Percentiles rank a stretch among this genome's conserved stretches.
phyloP scores from a whole-genome alignment of 1,140 invertebrate genomes.

The Carcinoscorpius rotundicauda region DNA sequence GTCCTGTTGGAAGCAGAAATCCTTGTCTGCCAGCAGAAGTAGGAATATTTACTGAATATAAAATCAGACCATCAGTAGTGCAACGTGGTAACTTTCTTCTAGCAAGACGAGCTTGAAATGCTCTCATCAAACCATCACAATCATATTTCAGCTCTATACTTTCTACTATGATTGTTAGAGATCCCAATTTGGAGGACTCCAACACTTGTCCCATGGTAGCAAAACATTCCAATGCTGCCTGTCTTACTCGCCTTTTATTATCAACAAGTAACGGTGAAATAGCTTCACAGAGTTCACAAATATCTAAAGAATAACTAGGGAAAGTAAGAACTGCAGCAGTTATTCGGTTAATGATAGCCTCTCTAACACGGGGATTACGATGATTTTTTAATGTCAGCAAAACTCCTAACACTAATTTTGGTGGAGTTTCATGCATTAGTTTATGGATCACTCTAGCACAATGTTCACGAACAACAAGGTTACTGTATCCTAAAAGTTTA shows the following conservation, averaged over 20 bases:
- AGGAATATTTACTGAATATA: conserved; percentile 31
- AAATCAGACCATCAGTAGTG: conserved; percentile 22
- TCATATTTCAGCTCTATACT: conserved; percentile 33
- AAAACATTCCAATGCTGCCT: conserved; percentile 64
- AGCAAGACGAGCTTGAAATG: conserved; percentile 45
- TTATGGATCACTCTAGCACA: conserved; percentile 44
- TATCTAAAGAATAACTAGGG: conserved; percentile 65
- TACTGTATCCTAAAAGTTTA: conserved; percentile 37
- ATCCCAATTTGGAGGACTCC: conserved; percentile 36
- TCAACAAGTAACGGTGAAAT: conserved; percentile 49
- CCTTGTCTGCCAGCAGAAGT: conserved; percentile 30
- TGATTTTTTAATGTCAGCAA: conserved; percentile 48
- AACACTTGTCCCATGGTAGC: conserved; percentile 62
- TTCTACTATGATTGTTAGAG: conserved; percentile 30
- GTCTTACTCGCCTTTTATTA: conserved; percentile 55
- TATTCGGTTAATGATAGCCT: conserved; percentile 61
- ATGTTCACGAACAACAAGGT: conserved; percentile 35
- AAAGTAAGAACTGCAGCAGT: conserved; percentile 62
- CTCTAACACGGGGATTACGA: conserved; percentile 54
- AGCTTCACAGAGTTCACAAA: conserved; percentile 42
- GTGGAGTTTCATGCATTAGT: conserved; percentile 49
- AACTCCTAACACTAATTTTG: conserved; percentile 47
- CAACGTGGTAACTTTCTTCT: conserved; percentile 31
- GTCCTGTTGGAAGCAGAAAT: conserved; percentile 30
- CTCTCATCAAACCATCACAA: conserved; percentile 26